Evolutionary conservation across 30 jellyfish, hydroid and myxozoan species (phyloP), one percentile per base, ranked within the genome.

Genomic region (Haliclystus octoradiatus): DNA sequence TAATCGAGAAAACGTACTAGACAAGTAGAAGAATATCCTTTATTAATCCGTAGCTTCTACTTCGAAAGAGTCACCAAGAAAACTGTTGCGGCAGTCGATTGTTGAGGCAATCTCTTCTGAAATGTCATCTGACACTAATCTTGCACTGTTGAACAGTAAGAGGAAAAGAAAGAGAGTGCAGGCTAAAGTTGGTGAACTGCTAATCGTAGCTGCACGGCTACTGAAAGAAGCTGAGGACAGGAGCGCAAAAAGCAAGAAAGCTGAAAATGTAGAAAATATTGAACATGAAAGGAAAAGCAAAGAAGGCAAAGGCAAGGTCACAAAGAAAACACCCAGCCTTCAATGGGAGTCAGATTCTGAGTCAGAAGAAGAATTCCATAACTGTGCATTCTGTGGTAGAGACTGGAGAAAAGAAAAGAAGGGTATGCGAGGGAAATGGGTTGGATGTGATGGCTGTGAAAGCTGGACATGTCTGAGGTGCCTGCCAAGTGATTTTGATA

Each of bases 81-180:
- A 47, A 75, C 22, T 66, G 66, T 64, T 66, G 63, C 25, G 66
- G 33, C 66, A 65, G 49, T 74, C 87, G 28, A 66, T 64, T 34
- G 64, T 52, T 30, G n/a, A 26, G 22, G 84, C 76, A 7, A 65
- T 73, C 12, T 29, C 76, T 2, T 79, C 78, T 30, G 29, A 57
- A 24, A 67, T 62, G 23, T 63, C 87, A 12, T 66, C 64, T 28
- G 33, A 31, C 28, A 64, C 87, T 25, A 75, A 50, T 30, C 34
- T 19, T 31, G 79, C 87, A 40, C 34, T 65, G 87, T 53, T 12
- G 26, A 75, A 75, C 14, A 31, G 70, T 4, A 50, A 75, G 49
- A 28, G 35, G 50, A 75, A 65, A 50, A 34, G 76, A 61, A 34
- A 33, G 50, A 65, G 84, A 29, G 84, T 57, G 32, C 76, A 57